Base-by-base conservation (phyloP, 2,113 vertebrate species). In the Lethenteron reissneri region DNA sequence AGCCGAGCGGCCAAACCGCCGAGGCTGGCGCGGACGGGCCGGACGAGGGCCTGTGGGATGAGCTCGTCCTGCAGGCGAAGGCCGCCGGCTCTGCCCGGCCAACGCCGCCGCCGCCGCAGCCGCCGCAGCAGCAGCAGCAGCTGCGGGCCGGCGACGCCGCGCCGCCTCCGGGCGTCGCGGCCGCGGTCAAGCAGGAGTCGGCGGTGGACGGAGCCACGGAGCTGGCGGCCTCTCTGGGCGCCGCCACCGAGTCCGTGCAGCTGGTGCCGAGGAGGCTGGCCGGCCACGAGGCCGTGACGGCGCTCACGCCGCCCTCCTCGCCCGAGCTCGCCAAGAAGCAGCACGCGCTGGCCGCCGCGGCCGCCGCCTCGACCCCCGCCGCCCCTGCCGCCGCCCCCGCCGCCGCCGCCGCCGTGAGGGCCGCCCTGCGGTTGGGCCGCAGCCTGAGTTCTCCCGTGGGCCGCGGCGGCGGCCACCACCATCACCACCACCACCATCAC, bases 261-360 rank as follows among this genome's bases (percentile, higher is more conserved):
- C 83, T 57, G 79, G 82, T 2, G 56, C 78, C 78, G 2, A 87
- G 92, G 78, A 92, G 92, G 80, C 88, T 89, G 76, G 90, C 92
- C 76, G 92, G 92, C 75, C 85, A 97, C 80, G 94, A 90, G 72
- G 92, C 94, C 71, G 91, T 99, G 74, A 97, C 92, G 78, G 94
- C 91, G 74, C 81, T 99, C 79, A 99, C 94, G 0, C 94, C 94
- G 2, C 94, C 94, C 1, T 97, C 94, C 1, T 99, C 94, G 15
- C 94, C 94, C 0, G 94, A 99, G 81, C 87, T 99, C 75, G 90
- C 90, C 71, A 86, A 89, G 57, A 92, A 99, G 79, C 87, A 97
- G 82, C 85, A 90, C 76, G 83, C 84, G 76, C 88, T 90, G 73
- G 88, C 90, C 59, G 81, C 90, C 74, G 88, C 87, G 3, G 84